A percentile compares a stretch with the other conserved stretches of the same genome.
Conservation (phyloP, 2,888 invertebrate genomes). For the Drosophila longiperda region DNA sequence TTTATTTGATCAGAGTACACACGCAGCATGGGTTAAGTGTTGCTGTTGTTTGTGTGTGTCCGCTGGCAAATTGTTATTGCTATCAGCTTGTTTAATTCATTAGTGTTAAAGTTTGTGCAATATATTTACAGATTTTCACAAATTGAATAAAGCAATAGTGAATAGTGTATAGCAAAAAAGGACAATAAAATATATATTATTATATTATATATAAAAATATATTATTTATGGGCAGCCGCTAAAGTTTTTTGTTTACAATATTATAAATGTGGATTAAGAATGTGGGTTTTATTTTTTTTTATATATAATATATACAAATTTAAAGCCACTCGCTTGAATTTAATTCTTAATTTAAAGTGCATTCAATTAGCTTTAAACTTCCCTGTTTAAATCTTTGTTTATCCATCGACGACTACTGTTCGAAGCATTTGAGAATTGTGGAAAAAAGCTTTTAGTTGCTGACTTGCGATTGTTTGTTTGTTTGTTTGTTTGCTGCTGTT, state of each 20-base stretch:
- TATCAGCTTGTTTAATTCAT: constrained; percentile 14
- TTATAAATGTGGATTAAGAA: background rate
- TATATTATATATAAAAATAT: no score
- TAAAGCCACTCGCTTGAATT: background rate
- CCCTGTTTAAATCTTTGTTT: background rate
- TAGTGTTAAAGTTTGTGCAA: constrained; percentile 9
- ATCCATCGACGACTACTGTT: background rate
- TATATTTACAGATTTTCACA: constrained; percentile 19
- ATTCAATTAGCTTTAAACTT: background rate
- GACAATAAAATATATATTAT: background rate
- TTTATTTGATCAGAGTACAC: constrained; percentile 40
- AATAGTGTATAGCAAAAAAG: background rate
- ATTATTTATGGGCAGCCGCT: background rate
- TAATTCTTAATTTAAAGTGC: background rate
- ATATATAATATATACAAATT: background rate
- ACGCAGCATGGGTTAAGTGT: constrained; percentile 19
- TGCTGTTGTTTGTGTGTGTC: constrained; percentile 30
- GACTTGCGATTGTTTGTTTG: constrained; percentile 18
- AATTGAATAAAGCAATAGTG: constrained; percentile 41
- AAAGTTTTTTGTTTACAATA: background rate
- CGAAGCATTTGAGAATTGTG: constrained; percentile 1
- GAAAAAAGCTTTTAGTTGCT: constrained; percentile 9
- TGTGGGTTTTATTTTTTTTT: background rate
- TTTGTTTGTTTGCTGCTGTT: constrained; percentile 27
- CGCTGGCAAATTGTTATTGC: constrained; percentile 9